phyloP scores from a whole-genome alignment of 1,140 invertebrate genomes.

The Procambarus clarkii region DNA sequence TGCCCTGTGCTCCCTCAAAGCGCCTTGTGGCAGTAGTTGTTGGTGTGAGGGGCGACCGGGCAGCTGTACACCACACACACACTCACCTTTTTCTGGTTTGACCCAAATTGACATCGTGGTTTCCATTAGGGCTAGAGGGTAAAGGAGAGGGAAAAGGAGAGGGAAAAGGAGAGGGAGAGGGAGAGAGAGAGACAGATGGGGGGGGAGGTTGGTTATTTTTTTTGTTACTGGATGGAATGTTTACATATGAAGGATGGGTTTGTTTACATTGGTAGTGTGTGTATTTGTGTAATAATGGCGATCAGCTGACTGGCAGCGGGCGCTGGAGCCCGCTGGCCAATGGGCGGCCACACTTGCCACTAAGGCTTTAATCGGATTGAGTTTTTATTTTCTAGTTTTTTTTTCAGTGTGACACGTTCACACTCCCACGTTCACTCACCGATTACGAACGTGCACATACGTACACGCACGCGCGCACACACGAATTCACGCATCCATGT shows the following conservation, averaged over 20 bases:
- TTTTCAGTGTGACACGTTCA: not conserved
- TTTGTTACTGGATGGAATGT: not conserved
- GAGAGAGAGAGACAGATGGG: not conserved
- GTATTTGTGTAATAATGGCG: slow-evolving; percentile 3
- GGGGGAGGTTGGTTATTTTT: not conserved
- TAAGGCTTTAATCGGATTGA: slow-evolving; percentile 7
- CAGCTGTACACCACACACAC: not conserved
- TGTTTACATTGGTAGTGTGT: not conserved
- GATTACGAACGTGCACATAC: not conserved
- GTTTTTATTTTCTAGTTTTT: not conserved
- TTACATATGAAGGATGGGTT: not conserved
- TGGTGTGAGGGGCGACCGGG: too few relatives aligned
- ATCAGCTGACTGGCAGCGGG: slow-evolving; percentile 3
- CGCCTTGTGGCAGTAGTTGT: too few relatives aligned
- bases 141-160: slow-evolving; percentile 12
- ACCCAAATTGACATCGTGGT: not conserved
- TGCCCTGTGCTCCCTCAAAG: too few relatives aligned
- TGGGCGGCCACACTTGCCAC: not conserved
- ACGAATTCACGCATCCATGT: not conserved
- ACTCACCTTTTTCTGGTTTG: not conserved
- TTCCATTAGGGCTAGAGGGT: not conserved
- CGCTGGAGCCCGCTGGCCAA: not conserved
- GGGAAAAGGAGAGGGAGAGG: not conserved
- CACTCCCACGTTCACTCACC: not conserved
- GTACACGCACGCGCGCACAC: not conserved